These are phyloP conservation scores for Arctocebus calabarensis DNA, from an alignment of 2,797 vertebrate genomes.

Conservation along the genomic window DNA sequence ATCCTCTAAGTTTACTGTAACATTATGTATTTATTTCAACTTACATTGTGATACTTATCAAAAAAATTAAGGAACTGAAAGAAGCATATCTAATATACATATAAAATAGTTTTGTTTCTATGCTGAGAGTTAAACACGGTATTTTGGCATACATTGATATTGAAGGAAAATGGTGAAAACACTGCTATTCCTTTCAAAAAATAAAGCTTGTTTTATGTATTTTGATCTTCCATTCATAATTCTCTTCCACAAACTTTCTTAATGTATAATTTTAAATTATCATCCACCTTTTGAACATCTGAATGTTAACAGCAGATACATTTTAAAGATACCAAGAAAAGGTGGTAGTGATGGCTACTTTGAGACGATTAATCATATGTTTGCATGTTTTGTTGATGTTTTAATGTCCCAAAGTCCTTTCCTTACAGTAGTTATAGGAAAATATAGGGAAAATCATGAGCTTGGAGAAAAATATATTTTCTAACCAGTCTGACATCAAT, in stretches of 20 bases:
- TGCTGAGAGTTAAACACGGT: not conserved
- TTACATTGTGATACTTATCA: not conserved
- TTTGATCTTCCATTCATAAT: conserved; percentile 25
- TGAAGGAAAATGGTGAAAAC: conserved; percentile 43
- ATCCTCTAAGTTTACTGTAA: not conserved
- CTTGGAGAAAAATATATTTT: conserved; percentile 53
- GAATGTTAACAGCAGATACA: not conserved
- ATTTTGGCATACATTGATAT: not conserved
- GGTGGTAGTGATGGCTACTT: conserved; percentile 37
- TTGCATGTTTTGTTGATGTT: conserved; percentile 59
- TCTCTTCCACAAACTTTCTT: conserved; percentile 31
- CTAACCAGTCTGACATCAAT: conserved; percentile 58
- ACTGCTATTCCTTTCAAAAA: not conserved
- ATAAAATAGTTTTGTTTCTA: not conserved
- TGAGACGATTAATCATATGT: conserved; percentile 49
- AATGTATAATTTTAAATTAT: conserved; percentile 28
- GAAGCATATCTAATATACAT: not conserved
- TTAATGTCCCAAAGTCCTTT: conserved; percentile 27
- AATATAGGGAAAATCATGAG: conserved; percentile 64
- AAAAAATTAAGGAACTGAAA: conserved; percentile 35
- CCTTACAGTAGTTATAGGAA: conserved; percentile 37
- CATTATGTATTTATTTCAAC: not conserved
- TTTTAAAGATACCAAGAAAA: conserved; percentile 58
- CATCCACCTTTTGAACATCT: conserved; percentile 50
- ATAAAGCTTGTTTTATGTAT: not conserved